Evolutionary conservation across 2,113 vertebrate genomes (phyloP).

Genomic region (Tor tambroides): DNA sequence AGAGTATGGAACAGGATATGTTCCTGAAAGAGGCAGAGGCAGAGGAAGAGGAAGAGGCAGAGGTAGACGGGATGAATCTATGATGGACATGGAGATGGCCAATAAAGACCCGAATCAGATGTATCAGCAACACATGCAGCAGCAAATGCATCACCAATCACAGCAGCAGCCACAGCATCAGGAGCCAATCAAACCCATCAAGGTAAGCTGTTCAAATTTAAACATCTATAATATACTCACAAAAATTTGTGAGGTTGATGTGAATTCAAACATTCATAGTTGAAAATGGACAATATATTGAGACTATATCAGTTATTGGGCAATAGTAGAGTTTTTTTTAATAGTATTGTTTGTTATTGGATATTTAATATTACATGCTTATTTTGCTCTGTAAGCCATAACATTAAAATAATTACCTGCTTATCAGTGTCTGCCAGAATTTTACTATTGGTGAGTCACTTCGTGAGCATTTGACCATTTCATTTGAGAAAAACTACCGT

Average conservation of each 20-base stretch:
- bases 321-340: neutral
- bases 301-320: neutral
- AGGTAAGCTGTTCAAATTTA: slow-evolving; percentile 62
- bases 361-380: neutral
- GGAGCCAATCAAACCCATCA: slow-evolving; percentile 79
- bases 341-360: neutral
- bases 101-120: slow-evolving; percentile 74
- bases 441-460: too few species aligned
- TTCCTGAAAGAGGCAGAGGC: slow-evolving; percentile 70
- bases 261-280: too few species aligned
- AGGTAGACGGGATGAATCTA: slow-evolving; percentile 75
- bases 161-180: slow-evolving; percentile 70
- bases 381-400: neutral
- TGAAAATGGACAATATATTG: neutral
- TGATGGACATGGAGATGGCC: slow-evolving; percentile 75
- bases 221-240: neutral
- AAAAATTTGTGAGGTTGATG: too few species aligned
- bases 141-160: slow-evolving; percentile 63
- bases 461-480: too few species aligned
- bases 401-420: too few species aligned
- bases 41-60: slow-evolving; percentile 72
- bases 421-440: too few species aligned
- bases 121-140: slow-evolving; percentile 73
- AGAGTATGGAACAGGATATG: slow-evolving; percentile 70
- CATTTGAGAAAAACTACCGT: too few species aligned